Evolutionary conservation across 2,113 vertebrate genomes (phyloP), one percentile per base, ranked within the genome.

Genomic region (Myodes glareolus): DNA sequence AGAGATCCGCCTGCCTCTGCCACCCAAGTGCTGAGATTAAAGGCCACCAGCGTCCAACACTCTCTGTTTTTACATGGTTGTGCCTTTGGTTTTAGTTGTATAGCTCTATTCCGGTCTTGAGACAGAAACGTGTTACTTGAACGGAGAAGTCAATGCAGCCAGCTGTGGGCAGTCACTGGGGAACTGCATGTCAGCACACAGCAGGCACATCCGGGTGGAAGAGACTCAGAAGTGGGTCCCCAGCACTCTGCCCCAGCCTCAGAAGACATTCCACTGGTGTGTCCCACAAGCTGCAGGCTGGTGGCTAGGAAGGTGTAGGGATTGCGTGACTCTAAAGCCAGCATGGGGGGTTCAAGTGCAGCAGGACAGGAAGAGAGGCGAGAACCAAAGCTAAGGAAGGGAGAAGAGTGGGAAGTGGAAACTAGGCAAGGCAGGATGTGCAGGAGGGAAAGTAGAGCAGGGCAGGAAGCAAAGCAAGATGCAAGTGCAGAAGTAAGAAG

Each of bases 251-350:
- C 25, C 68, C n/a, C 2, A 12, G 47, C 12, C 65, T 52, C 67
- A 23, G 47, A 1, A 14, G 47, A 2, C 0, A 47, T 3, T 16
- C 36, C 2, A 3, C 36, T 36, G 33, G 36, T 39, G 12, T 39
- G 36, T 29, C 68, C 29, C 36, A 47, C 29, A 23, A 39, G 39
- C 58, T 17, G 4, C 65, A 31, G 50, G 50, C 78, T n/a, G 78
- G 36, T 25, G 21, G 11, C 47, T 11, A 3, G 50, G 77, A 80
- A 55, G 50, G 31, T 36, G 77, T 19, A 10, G 17, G 55, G 55
- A 25, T 23, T 21, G n/a, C 25, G 1, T 31, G 58, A 65, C 9
- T 85, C 13, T 42, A 65, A 65, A 45, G 58, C 14, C 81, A 45
- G 81, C 7, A 3, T 12, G 19, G 2, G 36, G 65, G 52, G 5